Evolutionary conservation across 2,797 vertebrate species (phyloP).

Genomic region (Streptopelia turtur): DNA sequence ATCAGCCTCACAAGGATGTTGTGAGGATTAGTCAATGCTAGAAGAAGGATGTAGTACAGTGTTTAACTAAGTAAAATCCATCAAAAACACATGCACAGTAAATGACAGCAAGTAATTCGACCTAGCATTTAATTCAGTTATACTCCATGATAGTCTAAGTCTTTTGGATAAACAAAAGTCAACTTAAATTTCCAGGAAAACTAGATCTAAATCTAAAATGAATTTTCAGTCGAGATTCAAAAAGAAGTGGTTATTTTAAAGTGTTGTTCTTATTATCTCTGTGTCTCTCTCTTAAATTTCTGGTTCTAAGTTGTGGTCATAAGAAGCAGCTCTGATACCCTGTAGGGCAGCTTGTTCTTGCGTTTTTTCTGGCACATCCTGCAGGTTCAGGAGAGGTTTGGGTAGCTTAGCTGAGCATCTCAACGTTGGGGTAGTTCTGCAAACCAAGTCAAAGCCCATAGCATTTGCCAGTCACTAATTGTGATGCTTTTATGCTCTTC

Average conservation of each 20-base stretch:
- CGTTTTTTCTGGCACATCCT: background rate
- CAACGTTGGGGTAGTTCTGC: background rate
- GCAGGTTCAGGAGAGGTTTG: background rate
- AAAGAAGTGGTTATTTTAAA: slow-evolving; percentile 35
- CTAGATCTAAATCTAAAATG: slow-evolving; percentile 50
- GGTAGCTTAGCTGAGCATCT: background rate
- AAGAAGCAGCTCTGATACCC: background rate
- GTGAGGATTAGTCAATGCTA: slow-evolving; percentile 42
- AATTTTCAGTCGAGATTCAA: slow-evolving; percentile 24
- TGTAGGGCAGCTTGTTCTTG: background rate
- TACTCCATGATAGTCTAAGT: slow-evolving; percentile 22
- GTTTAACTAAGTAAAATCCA: slow-evolving; percentile 53
- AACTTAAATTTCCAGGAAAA: slow-evolving; percentile 57
- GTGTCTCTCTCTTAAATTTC: slow-evolving; percentile 18
- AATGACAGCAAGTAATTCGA: slow-evolving; percentile 52
- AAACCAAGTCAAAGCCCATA: background rate
- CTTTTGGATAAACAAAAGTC: slow-evolving; percentile 54
- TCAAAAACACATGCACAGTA: slow-evolving; percentile 55
- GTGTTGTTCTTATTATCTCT: background rate
- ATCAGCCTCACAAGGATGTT: slow-evolving; percentile 38
- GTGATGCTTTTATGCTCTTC: background rate
- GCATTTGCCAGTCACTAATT: background rate
- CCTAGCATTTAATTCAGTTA: slow-evolving; percentile 59
- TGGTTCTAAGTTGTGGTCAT: background rate
- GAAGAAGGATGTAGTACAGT: background rate